These are phyloP conservation scores for Lasioglossum malachurum DNA, from an alignment of 2,888 invertebrate species.

Conservation along the genomic window DNA sequence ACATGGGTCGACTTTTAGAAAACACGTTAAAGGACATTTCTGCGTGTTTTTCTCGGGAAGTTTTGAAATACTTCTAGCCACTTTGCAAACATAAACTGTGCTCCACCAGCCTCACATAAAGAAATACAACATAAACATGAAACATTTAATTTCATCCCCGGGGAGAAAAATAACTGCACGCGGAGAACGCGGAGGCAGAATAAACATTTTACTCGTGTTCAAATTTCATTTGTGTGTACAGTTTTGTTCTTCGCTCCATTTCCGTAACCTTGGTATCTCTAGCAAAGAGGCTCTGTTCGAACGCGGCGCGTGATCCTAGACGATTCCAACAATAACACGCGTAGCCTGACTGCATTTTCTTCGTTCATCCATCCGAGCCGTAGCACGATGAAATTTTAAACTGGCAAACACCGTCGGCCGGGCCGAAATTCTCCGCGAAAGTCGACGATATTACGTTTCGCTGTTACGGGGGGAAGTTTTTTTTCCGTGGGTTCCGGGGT, in stretches of 20 bases:
- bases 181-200: not conserved
- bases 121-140: not conserved
- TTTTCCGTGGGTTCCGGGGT: not conserved
- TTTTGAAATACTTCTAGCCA: not conserved
- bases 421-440: not conserved
- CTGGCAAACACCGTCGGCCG: not conserved
- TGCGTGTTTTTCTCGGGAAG: not conserved
- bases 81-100: not conserved
- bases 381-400: conserved; percentile 3
- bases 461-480: not conserved
- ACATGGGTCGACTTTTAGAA: too few relatives aligned
- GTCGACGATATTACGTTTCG: conserved; percentile 5
- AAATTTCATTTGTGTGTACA: not conserved
- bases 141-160: not conserved
- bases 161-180: not conserved
- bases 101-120: not conserved
- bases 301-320: not conserved
- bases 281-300: not conserved
- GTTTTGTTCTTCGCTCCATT: not conserved
- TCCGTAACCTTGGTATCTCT: not conserved
- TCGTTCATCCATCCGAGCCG: not conserved
- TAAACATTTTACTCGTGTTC: not conserved
- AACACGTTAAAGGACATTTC: not conserved
- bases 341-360: not conserved
- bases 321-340: conserved; percentile 7